Base-by-base conservation (phyloP, 2,888 invertebrate genomes). In the Sthenelais limicola region DNA sequence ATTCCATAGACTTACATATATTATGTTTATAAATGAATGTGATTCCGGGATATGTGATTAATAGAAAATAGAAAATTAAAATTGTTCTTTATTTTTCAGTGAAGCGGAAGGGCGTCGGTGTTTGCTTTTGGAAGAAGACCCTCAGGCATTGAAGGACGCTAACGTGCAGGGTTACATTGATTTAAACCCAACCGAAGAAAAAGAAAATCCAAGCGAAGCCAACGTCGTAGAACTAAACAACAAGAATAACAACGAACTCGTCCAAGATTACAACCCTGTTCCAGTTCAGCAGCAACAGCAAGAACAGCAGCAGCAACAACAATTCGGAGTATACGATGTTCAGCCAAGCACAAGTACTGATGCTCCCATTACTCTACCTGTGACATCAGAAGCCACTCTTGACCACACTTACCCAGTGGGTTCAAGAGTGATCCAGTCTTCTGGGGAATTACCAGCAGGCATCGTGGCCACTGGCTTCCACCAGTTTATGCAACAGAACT, bases 51-150 rank as follows among this genome's bases (percentile, higher is more conserved):
- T n/a, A n/a, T 43, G 15, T 43, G 12, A 18, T 9, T 43, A 43
- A 18, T 18, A 43, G 43, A 43, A 43, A 43, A 43, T 9, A 43
- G 43, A 12, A 43, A 43, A 43, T 43, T 43, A 43, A 18, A 43
- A 43, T 12, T 43, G 15, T 43, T 43, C 18, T 5, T 51, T n/a
- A 33, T 4, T 28, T 68, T 68, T n/a, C 54, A 71, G 71, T 56
- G 58, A 71, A n/a, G 71, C 56, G 47, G 71, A 71, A 48, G 71
- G 71, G 21, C 56, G 33, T 24, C 56, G 71, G n/a, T 71, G 52
- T 49, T 35, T 48, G 33, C 51, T 71, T 21, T 58, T 71, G 28
- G 71, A 71, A 47, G 58, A 54, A 9, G 67, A 32, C 15, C 2
- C 30, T 24, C 12, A n/a, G 18, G 32, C 18, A n/a, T 28, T 33